Evolutionary conservation across 2,888 invertebrate genomes (phyloP).

Genomic region (Petrophora chlorosata): DNA sequence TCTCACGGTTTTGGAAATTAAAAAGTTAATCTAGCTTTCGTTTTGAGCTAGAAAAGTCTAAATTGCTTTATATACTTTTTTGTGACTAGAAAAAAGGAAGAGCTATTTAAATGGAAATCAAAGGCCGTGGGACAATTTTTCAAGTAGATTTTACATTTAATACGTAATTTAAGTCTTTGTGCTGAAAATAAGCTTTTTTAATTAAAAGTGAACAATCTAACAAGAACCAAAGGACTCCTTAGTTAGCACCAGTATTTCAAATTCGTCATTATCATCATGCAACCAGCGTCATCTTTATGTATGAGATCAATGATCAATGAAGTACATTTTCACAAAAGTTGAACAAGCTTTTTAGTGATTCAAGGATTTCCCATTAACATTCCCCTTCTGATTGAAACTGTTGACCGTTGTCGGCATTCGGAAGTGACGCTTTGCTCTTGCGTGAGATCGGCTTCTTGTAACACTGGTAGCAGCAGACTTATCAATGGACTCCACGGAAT

Average conservation of each 20-base stretch:
- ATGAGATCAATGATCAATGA: neutral
- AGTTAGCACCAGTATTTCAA: too few species aligned
- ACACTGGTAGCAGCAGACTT: slow-evolving; percentile 81
- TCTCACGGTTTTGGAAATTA: slow-evolving; percentile 76
- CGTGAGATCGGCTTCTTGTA: slow-evolving; percentile 76
- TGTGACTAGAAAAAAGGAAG: neutral
- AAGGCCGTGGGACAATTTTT: too few species aligned
- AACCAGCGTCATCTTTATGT: too few species aligned
- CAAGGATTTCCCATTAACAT: slow-evolving; percentile 39
- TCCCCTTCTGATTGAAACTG: slow-evolving; percentile 30
- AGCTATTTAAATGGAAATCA: too few species aligned
- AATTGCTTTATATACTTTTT: slow-evolving; percentile 9
- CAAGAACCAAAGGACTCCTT: too few species aligned
- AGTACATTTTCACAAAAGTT: neutral
- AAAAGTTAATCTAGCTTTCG: slow-evolving; percentile 66
- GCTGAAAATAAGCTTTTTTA: too few species aligned
- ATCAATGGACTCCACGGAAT: slow-evolving; percentile 83
- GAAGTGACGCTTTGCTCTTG: slow-evolving; percentile 35
- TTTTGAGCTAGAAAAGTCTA: slow-evolving; percentile 58
- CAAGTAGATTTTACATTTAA: too few species aligned
- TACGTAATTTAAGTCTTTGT: too few species aligned
- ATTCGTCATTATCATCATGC: too few species aligned
- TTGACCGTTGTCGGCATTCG: slow-evolving; percentile 33
- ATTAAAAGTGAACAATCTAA: too few species aligned
- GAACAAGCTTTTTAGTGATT: neutral